Base-by-base conservation (phyloP, 2,797 vertebrate species). In the Neoniphon sammara region DNA sequence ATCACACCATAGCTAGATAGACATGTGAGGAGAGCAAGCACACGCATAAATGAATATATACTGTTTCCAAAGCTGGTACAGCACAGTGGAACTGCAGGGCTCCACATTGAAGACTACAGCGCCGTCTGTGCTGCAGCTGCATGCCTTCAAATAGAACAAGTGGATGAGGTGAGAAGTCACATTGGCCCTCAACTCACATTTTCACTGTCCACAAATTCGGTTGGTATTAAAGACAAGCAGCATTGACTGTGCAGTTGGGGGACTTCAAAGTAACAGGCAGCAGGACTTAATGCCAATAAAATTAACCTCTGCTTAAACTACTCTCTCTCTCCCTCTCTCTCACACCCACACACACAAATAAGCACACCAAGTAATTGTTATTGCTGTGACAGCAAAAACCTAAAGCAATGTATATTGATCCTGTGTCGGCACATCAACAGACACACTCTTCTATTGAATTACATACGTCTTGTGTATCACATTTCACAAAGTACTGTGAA, bases 361-460 rank as follows among this genome's bases (percentile, higher is more conserved):
- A n/a, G 15, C 57, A 34, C 11, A 25, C 39, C 11, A 42, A 3
- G 25, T 25, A 9, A 11, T 4, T 42, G 30, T 66, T 66, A 52
- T 23, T 30, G 23, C 25, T 34, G 39, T 23, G 50, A 66, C 63
- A 54, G 63, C 18, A 31, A 3, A 34, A 42, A 21, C 64, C 31
- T 53, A 21, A 14, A 42, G 20, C 8, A 39, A 66, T 20, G 20
- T 54, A 18, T 53, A 66, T 66, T 55, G 64, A 66, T 66, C 34
- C 14, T 42, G n/a, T 66, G 31, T 36, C 64, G 54, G 64, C n/a
- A 39, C 27, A 52, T 21, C 42, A 11, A 39, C 36, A 39, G 36
- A 39, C 10, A 1, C 36, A 39, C 63, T 66, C 34, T 36, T n/a
- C 31, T 36, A 53, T 36, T 23, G 31, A 52, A 54, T 66, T 66